Conservation (phyloP, 2,797 vertebrate genomes). For the Cryptoprocta ferox region DNA sequence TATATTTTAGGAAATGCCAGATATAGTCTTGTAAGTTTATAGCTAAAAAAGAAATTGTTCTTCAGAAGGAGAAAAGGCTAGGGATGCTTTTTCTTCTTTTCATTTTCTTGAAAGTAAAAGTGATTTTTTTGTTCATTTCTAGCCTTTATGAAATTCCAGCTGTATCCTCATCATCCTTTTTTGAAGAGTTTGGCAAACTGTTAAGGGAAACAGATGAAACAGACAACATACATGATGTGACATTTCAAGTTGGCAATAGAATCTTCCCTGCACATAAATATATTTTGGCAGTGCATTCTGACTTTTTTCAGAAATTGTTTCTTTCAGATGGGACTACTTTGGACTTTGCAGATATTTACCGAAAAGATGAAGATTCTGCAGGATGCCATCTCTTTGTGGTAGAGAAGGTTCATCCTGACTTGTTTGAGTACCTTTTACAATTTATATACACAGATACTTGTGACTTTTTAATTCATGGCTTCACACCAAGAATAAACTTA, state of each 20-base stretch:
- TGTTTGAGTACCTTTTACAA: slow-evolving; percentile 92
- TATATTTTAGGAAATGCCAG: slow-evolving; percentile 55
- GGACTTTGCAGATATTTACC: slow-evolving; percentile 86
- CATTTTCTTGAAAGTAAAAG: slow-evolving; percentile 47
- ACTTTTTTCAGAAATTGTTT: slow-evolving; percentile 94
- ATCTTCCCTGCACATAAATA: slow-evolving; percentile 95
- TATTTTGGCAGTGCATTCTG: slow-evolving; percentile 93
- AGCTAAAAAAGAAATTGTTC: neutral
- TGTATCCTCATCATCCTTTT: slow-evolving; percentile 92
- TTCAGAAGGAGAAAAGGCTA: slow-evolving; percentile 4
- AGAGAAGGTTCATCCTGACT: slow-evolving; percentile 93
- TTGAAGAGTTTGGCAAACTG: slow-evolving; percentile 92
- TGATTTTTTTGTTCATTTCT: slow-evolving; percentile 77
- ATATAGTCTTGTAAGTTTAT: slow-evolving; percentile 34
- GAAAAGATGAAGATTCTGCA: slow-evolving; percentile 91
- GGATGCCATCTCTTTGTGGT: slow-evolving; percentile 94
- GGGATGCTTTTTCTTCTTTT: neutral
- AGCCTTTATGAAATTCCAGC: slow-evolving; percentile 97
- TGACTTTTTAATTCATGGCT: slow-evolving; percentile 93
- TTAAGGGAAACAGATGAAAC: slow-evolving; percentile 94
- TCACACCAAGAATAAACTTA: slow-evolving; percentile 86
- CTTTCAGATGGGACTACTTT: slow-evolving; percentile 83
- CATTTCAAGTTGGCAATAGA: slow-evolving; percentile 94
- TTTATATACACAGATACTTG: slow-evolving; percentile 97
- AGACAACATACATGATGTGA: slow-evolving; percentile 97